Base-by-base conservation (phyloP, 2,113 vertebrate species). In the Mirza zaza region DNA sequence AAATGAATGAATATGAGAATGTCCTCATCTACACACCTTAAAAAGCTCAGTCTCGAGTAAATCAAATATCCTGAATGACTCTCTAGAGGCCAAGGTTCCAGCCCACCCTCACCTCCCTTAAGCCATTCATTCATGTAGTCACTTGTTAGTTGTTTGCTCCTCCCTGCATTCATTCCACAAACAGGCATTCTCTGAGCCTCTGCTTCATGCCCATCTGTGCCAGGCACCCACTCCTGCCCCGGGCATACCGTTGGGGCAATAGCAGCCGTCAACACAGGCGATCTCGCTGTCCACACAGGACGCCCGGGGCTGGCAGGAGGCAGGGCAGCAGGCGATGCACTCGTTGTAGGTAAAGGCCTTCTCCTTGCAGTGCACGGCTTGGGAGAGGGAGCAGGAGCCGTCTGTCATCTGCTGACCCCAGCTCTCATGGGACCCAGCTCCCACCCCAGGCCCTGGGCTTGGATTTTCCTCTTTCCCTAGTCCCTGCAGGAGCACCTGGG, bases 261-360 rank as follows among this genome's bases (percentile, higher is more conserved):
- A 99, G 98, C 99, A 99, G 95, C 99, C 99, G 20, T 99, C 99
- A 92, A 99, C 97, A 89, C 99, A 99, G 94, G 99, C 98, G 79
- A 99, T 99, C 97, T 99, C 99, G 91, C 99, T 99, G 98, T 99
- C 99, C 75, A 99, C 98, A 55, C 99, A 99, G 5, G 98, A 98
- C 0, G 98, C 96, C 25, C 98, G 99, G 4, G 98, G 98, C 59
- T 95, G 99, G 97, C 99, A 99, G 5, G 99, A 98, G 34, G 98
- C 98, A 0, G 99, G 99, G 96, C 99, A 99, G 98, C 99, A 99
- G 97, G 98, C 98, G 76, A 99, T 99, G 82, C 99, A 99, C 67
- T 99, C 99, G 0, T 98, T 99, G 98, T 99, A 98, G 94, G 97
- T 97, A 52, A 99, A 98, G 48, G 98, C 98, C 0, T 97, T 94